phyloP scores from a whole-genome alignment of 2,888 invertebrate genomes.

The Andrena camellia region DNA sequence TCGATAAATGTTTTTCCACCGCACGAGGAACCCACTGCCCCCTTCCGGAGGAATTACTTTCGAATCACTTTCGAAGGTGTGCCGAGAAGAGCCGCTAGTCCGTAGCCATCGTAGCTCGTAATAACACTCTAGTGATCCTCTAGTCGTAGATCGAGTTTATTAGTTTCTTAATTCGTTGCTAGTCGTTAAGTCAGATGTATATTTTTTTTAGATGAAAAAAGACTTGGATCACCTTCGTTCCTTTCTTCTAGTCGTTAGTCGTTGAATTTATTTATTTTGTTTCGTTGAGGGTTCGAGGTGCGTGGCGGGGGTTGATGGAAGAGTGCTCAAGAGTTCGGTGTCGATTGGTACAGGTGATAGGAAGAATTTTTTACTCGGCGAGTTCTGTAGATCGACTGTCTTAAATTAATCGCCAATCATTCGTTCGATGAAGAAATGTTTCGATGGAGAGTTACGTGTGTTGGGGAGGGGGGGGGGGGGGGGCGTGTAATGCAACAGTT shows the following conservation, averaged over 20 bases:
- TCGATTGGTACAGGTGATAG: too few relatives aligned
- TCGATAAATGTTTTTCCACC: constrained; percentile 6
- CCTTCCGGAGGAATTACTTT: background rate
- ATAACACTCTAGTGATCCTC: background rate
- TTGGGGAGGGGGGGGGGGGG: too few relatives aligned
- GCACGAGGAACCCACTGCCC: background rate
- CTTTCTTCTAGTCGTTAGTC: constrained; percentile 1
- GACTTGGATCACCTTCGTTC: background rate
- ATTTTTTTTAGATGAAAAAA: background rate
- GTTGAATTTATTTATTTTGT: background rate
- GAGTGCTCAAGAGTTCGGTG: too few relatives aligned
- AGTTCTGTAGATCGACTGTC: too few relatives aligned
- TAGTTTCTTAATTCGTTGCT: background rate
- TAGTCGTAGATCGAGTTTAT: constrained; percentile 2
- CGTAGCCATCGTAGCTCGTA: background rate
- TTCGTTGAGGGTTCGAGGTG: too few relatives aligned
- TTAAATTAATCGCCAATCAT: too few relatives aligned
- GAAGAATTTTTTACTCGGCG: too few relatives aligned
- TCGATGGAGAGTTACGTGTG: too few relatives aligned
- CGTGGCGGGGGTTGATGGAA: too few relatives aligned
- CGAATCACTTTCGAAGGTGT: background rate
- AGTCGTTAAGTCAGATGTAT: background rate
- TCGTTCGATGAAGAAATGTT: too few relatives aligned
- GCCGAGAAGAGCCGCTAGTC: background rate
- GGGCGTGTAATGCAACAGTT: too few relatives aligned